Evolutionary conservation across 1,140 invertebrate species (phyloP).

Genomic region (Drosophila kurseongensis): DNA sequence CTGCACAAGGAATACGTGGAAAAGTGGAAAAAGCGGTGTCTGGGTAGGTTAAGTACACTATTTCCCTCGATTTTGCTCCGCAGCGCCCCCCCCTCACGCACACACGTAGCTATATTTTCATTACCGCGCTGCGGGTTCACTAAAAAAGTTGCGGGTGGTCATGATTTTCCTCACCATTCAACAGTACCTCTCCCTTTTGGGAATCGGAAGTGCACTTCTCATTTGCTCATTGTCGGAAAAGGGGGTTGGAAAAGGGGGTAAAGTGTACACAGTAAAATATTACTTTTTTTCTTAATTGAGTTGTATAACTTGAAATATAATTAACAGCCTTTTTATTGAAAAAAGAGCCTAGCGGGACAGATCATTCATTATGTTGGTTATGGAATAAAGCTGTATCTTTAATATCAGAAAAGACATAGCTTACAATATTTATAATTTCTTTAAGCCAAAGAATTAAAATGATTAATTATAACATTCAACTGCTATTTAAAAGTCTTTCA

Average conservation of each 20-base stretch:
- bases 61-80: neutral
- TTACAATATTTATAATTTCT: no score
- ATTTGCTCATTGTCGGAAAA: slow-evolving; percentile 30
- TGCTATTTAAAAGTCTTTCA: no score
- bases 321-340: no score
- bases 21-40: neutral
- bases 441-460: neutral
- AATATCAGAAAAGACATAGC: no score
- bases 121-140: slow-evolving; percentile 64
- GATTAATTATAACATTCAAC: neutral
- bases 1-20: slow-evolving; percentile 46
- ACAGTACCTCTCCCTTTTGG: neutral
- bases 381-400: no score
- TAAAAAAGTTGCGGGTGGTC: slow-evolving; percentile 77
- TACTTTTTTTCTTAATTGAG: neutral
- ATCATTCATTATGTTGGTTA: no score
- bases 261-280: neutral
- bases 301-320: neutral
- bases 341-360: no score
- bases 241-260: slow-evolving; percentile 12
- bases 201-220: slow-evolving; percentile 46
- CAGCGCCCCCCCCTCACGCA: slow-evolving; percentile 4
- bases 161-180: slow-evolving; percentile 27
- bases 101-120: slow-evolving; percentile 39
- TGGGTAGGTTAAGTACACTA: slow-evolving; percentile 24